Percentiles rank a stretch among this genome's conserved stretches.
These are phyloP conservation scores for Platalea minor DNA, from an alignment of 2,797 vertebrate genomes.

Conservation along the genomic window DNA sequence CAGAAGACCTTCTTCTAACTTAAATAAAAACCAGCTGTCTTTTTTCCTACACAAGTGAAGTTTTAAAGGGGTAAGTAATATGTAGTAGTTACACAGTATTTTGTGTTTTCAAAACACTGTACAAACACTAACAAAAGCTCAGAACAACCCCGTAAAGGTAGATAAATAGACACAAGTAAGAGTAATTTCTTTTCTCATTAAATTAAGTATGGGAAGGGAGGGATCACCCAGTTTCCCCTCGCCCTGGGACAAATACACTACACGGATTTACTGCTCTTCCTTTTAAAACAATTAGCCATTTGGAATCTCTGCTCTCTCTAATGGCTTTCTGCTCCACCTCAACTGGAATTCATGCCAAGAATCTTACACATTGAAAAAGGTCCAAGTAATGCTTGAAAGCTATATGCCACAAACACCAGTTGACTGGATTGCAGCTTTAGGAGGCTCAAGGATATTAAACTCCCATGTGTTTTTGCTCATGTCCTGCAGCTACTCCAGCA, in stretches of 20 bases:
- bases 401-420: background rate
- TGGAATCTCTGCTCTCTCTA: background rate
- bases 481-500: background rate
- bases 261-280: background rate
- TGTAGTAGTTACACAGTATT: background rate
- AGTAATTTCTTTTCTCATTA: background rate
- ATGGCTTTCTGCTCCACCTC: background rate
- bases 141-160: background rate
- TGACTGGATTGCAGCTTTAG: background rate
- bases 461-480: background rate
- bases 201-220: background rate
- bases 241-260: background rate
- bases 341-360: background rate
- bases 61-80: background rate
- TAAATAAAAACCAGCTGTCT: background rate
- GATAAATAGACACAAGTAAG: background rate
- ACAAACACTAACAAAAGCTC: background rate
- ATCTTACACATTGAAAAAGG: background rate
- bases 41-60: background rate
- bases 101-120: background rate
- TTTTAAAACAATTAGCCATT: constrained; percentile 32
- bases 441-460: background rate
- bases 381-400: background rate
- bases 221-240: background rate
- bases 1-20: background rate